Conservation (phyloP, 1,140 invertebrate genomes). For the Acromyrmex heyeri region DNA sequence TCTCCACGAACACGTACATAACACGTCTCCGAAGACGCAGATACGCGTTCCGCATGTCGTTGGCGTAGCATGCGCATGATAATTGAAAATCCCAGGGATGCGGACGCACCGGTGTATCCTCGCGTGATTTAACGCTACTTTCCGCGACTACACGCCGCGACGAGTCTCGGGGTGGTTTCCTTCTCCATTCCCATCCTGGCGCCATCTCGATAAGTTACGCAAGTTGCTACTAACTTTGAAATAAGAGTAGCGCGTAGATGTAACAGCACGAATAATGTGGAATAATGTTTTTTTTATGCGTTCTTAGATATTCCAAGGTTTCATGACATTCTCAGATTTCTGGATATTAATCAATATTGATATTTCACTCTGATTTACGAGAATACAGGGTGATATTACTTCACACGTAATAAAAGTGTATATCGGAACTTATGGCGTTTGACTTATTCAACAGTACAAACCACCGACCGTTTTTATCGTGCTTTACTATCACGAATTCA, state of each 20-base stretch:
- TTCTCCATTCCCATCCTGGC: neutral
- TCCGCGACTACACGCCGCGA: slow-evolving; percentile 29
- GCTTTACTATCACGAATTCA: neutral
- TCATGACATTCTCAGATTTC: neutral
- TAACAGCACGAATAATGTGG: slow-evolving; percentile 23
- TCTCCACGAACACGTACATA: slow-evolving; percentile 40
- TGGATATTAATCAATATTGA: slow-evolving; percentile 12
- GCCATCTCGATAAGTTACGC: slow-evolving; percentile 68
- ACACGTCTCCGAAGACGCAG: slow-evolving; percentile 75
- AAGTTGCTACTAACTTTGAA: slow-evolving; percentile 31
- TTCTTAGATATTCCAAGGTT: neutral
- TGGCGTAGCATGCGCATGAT: slow-evolving; percentile 78
- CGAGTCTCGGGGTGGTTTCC: neutral
- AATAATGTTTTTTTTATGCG: neutral
- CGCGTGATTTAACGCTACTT: slow-evolving; percentile 73
- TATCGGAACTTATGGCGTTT: too few relatives aligned
- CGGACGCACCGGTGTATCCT: slow-evolving; percentile 50
- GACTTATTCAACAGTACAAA: neutral
- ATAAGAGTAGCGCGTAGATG: slow-evolving; percentile 11
- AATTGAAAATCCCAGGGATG: slow-evolving; percentile 80
- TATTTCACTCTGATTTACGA: neutral
- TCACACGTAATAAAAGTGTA: neutral
- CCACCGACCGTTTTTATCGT: neutral
- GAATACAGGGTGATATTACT: neutral
- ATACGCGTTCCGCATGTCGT: slow-evolving; percentile 74